Base-by-base conservation (phyloP, 1,140 invertebrate genomes). In the Sycophaga agraensis region DNA sequence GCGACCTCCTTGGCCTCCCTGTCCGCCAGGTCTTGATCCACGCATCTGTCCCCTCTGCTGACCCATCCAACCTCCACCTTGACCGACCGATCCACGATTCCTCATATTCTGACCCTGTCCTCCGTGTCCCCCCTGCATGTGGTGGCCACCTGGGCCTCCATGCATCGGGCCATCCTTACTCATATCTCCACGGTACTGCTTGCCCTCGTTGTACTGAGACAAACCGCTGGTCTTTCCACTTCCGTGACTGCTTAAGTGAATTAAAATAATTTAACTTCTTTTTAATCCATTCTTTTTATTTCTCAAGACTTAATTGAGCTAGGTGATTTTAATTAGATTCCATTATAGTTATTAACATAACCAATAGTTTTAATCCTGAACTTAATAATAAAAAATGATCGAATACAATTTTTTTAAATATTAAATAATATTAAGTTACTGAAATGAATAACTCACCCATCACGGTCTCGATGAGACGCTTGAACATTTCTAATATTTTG, bases 1-100 rank as follows among this genome's bases (percentile, higher is more conserved):
- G 75, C 75, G 82, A 14, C 79, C 76, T 46, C 84, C 81, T 31
- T 84, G 82, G 34, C 84, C 79, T 22, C 28, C 28, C 5, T 11
- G 28, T n/a, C n/a, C n/a, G n/a, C n/a, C n/a, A n/a, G n/a, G n/a
- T n/a, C n/a, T n/a, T n/a, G n/a, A n/a, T 6, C 11, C 11, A 31
- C 28, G 28, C 28, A 31, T 31, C 5, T 31, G 4, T 11, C 11
- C 5, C 4, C 48, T 28, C 2, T 50, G 48, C 2, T 11, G 8
- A 14, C 42, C 42, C 2, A 11, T 11, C 3, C 1, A 7, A 14
- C 21, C 19, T 3, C 42, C 40, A 16, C 77, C 69, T n/a, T n/a
- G n/a, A 34, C 80, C 66, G 17, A 82, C 80, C 45, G 80, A 69
- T 65, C 74, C 76, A 21, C 80, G 80, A 31, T 45, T 64, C 2